These are phyloP conservation scores for Magallana angulata DNA, from an alignment of 1,140 invertebrate genomes.

Conservation along the genomic window DNA sequence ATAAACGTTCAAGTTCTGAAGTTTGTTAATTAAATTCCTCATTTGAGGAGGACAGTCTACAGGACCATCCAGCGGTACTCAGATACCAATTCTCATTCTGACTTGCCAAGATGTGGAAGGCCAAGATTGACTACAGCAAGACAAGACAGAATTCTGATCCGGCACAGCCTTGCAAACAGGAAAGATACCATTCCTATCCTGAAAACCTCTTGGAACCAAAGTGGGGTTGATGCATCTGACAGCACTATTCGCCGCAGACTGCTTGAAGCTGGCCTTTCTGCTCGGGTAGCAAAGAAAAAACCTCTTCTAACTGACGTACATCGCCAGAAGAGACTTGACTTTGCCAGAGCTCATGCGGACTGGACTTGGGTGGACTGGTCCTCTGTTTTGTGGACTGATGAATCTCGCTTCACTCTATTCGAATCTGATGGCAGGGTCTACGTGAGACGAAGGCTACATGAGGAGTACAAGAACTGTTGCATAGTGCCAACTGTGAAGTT, in stretches of 20 bases:
- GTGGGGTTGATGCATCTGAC: not conserved
- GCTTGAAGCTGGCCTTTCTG: not conserved
- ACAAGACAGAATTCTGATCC: no score
- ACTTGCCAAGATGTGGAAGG: no score
- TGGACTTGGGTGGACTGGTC: slow-evolving; percentile 43
- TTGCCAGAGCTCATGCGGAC: not conserved
- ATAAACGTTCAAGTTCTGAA: no score
- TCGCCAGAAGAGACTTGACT: slow-evolving; percentile 32
- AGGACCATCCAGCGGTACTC: no score
- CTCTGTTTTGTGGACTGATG: slow-evolving; percentile 42
- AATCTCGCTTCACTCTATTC: slow-evolving; percentile 36
- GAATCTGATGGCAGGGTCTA: slow-evolving; percentile 21
- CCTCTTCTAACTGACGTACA: slow-evolving; percentile 22
- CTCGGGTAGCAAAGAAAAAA: not conserved
- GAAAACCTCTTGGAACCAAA: no score
- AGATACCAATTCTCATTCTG: no score
- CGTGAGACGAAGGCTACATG: slow-evolving; percentile 11
- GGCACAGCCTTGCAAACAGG: no score
- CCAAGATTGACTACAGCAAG: no score
- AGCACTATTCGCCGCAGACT: not conserved
- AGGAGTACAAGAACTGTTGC: slow-evolving; percentile 13
- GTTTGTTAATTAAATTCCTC: no score
- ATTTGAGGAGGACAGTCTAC: no score
- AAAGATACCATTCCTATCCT: no score
- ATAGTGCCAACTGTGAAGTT: slow-evolving; percentile 39